Evolutionary conservation across 2,797 vertebrate species (phyloP), one percentile per base, ranked within the genome.

Genomic region (Melanotaenia nigrans): DNA sequence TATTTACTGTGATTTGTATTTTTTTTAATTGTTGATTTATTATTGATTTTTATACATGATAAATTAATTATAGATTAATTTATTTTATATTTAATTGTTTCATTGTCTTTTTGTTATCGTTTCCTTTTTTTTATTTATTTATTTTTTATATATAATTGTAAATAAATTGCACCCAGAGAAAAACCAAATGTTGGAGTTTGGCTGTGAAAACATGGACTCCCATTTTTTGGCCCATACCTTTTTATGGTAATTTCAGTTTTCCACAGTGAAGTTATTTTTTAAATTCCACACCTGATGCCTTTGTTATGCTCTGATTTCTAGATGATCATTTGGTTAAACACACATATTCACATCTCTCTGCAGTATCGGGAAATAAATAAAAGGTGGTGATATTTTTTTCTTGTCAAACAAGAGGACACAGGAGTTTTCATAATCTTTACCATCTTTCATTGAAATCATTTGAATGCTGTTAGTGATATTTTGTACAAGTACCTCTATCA

Each of bases 121-220:
- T 30, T 4, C 28, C 4, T 30, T 30, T 30, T 28, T 9, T n/a
- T 11, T 6, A 14, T 36, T 16, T 33, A 32, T 3, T 14, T 59
- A 47, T 25, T 61, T 67, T 45, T 73, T 30, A 3, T 30, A 20
- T 18, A 61, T n/a, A 63, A 22, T 22, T 63, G 36, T n/a, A 32
- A 61, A 38, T 32, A 36, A 5, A 71, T 35, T 9, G 30, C 54
- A 24, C 57, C 40, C 24, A 73, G 28, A 63, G 22, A 53, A 3
- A 25, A 54, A 13, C 5, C 2, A 42, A 42, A 28, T 13, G 24
- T 13, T 25, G 10, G 24, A 55, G 55, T 57, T 71, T 1, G 2
- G 47, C 22, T 73, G 35, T 72, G 7, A 77, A 66, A 32, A 28
- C 14, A 24, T 32, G 22, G 32, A 53, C 30, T 74, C 60, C 22